Evolutionary conservation across 1,140 invertebrate genomes (phyloP).

Genomic region (Periplaneta americana): DNA sequence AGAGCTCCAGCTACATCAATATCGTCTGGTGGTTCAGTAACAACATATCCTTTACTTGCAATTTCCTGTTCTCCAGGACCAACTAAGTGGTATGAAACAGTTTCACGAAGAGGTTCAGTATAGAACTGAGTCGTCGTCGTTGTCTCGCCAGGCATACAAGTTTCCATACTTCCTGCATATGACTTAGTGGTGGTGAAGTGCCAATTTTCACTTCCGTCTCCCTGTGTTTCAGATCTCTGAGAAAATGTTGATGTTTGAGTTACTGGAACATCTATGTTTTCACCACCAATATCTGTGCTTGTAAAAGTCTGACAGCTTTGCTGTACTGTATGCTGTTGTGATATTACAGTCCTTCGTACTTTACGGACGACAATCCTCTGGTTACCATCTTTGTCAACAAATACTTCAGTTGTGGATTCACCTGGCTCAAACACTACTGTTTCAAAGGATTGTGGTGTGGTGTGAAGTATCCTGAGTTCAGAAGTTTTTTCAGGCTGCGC

Average conservation of each 20-base stretch:
- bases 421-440: constrained; percentile 71
- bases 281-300: constrained; percentile 27
- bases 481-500: constrained; percentile 37
- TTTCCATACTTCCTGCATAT: constrained; percentile 53
- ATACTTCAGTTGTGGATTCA: constrained; percentile 68
- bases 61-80: background rate
- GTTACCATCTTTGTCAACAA: constrained; percentile 73
- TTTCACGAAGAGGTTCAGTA: constrained; percentile 45
- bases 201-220: constrained; percentile 38
- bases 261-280: constrained; percentile 21
- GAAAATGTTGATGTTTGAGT: constrained; percentile 51
- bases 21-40: background rate
- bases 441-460: constrained; percentile 67
- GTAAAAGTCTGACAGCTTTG: constrained; percentile 28
- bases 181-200: constrained; percentile 53
- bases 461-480: constrained; percentile 57
- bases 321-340: constrained; percentile 30
- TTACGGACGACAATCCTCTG: constrained; percentile 73
- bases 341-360: constrained; percentile 41
- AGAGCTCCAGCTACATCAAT: background rate
- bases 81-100: constrained; percentile 36
- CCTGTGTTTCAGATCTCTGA: constrained; percentile 51
- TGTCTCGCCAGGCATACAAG: constrained; percentile 52
- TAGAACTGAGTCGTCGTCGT: constrained; percentile 58
- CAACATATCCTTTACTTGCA: background rate